Conservation (phyloP, 2,888 invertebrate genomes). For the Syritta pipiens region DNA sequence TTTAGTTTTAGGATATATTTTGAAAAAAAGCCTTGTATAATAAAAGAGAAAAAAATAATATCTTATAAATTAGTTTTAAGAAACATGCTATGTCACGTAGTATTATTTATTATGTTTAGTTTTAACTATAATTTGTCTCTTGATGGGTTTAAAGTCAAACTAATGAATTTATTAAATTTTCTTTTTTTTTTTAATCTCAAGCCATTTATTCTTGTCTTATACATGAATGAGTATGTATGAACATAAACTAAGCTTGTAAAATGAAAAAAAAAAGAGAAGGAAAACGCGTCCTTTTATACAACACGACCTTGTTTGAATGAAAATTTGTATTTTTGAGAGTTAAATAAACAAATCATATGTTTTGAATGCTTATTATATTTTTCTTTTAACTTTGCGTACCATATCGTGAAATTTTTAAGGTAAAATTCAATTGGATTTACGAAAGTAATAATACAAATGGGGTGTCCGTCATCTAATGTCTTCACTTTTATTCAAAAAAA, state of each 20-base stretch:
- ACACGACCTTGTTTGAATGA: too few species aligned
- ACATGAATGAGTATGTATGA: slow-evolving; percentile 4
- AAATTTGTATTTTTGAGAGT: slow-evolving; percentile 33
- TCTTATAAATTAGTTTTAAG: slow-evolving; percentile 14
- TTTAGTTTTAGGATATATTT: slow-evolving; percentile 40
- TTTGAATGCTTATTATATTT: background rate
- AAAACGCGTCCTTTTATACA: background rate
- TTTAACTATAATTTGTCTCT: slow-evolving; percentile 21
- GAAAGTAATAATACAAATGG: too few species aligned
- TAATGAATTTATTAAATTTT: slow-evolving; percentile 47
- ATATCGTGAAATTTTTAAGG: too few species aligned
- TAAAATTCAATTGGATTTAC: too few species aligned
- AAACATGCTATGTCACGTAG: slow-evolving; percentile 31
- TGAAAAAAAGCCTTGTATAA: slow-evolving; percentile 27
- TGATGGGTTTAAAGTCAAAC: slow-evolving; percentile 28
- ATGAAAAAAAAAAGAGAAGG: background rate
- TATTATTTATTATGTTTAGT: slow-evolving; percentile 35
- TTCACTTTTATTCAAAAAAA: too few species aligned
- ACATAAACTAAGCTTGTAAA: slow-evolving; percentile 7
- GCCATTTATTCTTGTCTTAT: slow-evolving; percentile 26
- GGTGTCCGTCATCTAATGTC: too few species aligned
- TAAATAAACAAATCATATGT: slow-evolving; percentile 13
- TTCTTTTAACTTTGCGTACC: too few species aligned
- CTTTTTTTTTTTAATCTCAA: slow-evolving; percentile 5
- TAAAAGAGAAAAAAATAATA: slow-evolving; percentile 13